Percentiles rank a stretch among this genome's conserved stretches.
phyloP scores from a whole-genome alignment of 2,797 vertebrate genomes.

The Microcaecilia unicolor region DNA sequence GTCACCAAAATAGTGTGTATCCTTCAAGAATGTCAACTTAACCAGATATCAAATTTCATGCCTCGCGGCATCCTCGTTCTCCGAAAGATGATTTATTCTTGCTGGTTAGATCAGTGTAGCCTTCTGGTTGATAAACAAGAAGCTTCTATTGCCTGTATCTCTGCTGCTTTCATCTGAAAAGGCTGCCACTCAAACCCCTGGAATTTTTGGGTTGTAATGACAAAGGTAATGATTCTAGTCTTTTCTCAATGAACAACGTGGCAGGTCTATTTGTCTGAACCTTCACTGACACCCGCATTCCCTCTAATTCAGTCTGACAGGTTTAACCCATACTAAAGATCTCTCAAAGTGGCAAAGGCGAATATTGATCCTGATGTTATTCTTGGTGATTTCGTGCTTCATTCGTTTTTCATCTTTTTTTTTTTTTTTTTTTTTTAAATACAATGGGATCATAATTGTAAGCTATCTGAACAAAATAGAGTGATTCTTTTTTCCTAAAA shows the following conservation, averaged over 20 bases:
- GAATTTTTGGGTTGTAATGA: slow-evolving; percentile 13
- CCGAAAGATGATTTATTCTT: slow-evolving; percentile 21
- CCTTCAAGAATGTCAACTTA: too few species aligned
- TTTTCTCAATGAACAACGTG: slow-evolving; percentile 35
- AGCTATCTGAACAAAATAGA: too few species aligned
- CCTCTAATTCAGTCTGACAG: slow-evolving; percentile 62
- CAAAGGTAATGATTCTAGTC: slow-evolving; percentile 11
- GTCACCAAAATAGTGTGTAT: too few species aligned
- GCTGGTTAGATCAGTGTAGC: slow-evolving; percentile 7
- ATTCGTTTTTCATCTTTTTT: slow-evolving; percentile 35
- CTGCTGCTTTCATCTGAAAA: slow-evolving; percentile 7
- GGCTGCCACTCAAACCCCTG: neutral
- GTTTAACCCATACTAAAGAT: slow-evolving; percentile 64
- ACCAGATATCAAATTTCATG: too few species aligned
- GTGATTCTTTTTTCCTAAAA: too few species aligned
- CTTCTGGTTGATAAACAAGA: slow-evolving; percentile 5
- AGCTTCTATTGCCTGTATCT: neutral
- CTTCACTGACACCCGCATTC: slow-evolving; percentile 36
- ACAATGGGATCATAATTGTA: neutral
- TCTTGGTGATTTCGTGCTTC: slow-evolving; percentile 46
- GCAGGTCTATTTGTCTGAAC: slow-evolving; percentile 46
- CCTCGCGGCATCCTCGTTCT: slow-evolving; percentile 20
- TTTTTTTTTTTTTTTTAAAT: too few species aligned
- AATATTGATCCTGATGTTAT: slow-evolving; percentile 57
- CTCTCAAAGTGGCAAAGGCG: slow-evolving; percentile 53